Evolutionary conservation across 2,888 invertebrate species (phyloP).

Genomic region (Rhagonycha lutea): DNA sequence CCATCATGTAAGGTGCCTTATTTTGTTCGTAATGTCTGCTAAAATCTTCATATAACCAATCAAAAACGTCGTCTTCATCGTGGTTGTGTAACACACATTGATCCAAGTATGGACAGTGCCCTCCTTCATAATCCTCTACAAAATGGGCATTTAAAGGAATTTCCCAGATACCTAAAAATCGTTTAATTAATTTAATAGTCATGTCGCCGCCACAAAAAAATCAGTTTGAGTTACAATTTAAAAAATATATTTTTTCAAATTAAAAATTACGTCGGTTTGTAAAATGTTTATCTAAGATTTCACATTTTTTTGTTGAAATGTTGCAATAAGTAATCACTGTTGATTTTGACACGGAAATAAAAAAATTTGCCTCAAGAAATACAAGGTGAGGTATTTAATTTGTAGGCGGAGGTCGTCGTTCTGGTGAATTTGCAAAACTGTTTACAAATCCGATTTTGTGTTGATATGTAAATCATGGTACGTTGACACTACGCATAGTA

Average conservation of each 20-base stretch:
- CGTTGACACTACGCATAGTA: background rate
- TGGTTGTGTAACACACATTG: slow-evolving; percentile 91
- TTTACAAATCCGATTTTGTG: background rate
- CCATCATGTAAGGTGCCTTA: slow-evolving; percentile 91
- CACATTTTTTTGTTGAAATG: background rate
- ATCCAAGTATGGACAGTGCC: slow-evolving; percentile 89
- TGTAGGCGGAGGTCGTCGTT: background rate
- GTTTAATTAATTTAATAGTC: too few species aligned
- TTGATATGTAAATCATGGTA: background rate
- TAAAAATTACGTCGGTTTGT: background rate
- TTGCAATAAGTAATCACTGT: background rate
- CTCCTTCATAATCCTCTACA: slow-evolving; percentile 86
- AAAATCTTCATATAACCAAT: slow-evolving; percentile 91
- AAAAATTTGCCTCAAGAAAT: background rate
- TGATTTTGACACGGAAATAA: background rate
- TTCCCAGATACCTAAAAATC: slow-evolving; percentile 80
- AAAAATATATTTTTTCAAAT: background rate
- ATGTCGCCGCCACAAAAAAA: too few species aligned
- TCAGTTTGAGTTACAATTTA: background rate
- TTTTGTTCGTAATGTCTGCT: slow-evolving; percentile 83
- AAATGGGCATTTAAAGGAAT: slow-evolving; percentile 89
- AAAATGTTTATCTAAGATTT: background rate
- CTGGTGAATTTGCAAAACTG: background rate
- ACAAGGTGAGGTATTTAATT: background rate
- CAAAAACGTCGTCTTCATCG: slow-evolving; percentile 73